These are phyloP conservation scores for Norana najaformis DNA, from an alignment of 2,888 invertebrate species.

Conservation along the genomic window DNA sequence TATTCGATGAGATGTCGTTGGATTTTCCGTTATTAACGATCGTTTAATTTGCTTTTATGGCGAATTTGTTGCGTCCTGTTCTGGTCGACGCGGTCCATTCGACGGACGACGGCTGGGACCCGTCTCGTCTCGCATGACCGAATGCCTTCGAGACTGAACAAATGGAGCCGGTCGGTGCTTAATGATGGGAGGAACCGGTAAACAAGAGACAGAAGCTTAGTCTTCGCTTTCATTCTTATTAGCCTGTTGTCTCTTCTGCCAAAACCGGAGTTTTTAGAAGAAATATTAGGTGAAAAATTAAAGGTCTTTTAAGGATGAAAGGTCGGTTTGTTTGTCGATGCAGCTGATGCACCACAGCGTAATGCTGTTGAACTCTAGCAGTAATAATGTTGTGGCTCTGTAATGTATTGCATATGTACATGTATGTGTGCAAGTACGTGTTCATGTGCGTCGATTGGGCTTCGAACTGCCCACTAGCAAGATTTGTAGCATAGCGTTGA, in stretches of 20 bases:
- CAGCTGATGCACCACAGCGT: too few relatives aligned
- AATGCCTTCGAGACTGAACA: not conserved
- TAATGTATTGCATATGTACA: not conserved
- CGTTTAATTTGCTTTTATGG: not conserved
- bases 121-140: not conserved
- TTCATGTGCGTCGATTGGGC: too few relatives aligned
- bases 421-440: too few relatives aligned
- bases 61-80: conserved; percentile 13
- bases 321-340: too few relatives aligned
- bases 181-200: not conserved
- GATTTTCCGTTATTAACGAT: not conserved
- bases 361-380: too few relatives aligned
- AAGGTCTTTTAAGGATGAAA: too few relatives aligned
- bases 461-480: too few relatives aligned
- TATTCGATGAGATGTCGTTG: not conserved
- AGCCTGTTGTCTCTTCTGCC: not conserved
- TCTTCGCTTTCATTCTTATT: not conserved
- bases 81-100: not conserved
- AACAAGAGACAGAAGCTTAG: not conserved
- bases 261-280: not conserved
- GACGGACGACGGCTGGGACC: not conserved
- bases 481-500: too few relatives aligned
- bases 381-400: too few relatives aligned
- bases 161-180: not conserved
- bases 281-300: not conserved